Evolutionary conservation across 2,888 invertebrate species (phyloP).

Genomic region (Pyrrhosoma nymphula): DNA sequence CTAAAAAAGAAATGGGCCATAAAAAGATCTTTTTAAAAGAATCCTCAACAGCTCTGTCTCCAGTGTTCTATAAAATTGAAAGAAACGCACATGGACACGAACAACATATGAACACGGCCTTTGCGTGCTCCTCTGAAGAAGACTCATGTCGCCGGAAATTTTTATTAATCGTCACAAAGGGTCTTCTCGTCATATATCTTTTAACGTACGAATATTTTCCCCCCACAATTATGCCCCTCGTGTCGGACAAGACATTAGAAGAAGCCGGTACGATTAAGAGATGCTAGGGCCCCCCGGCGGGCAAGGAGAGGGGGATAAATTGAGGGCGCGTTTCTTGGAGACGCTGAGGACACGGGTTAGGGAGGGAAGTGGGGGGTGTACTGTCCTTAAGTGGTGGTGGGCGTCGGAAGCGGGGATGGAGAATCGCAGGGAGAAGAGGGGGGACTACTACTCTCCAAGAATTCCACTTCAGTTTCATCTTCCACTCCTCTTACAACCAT

Average conservation of each 20-base stretch:
- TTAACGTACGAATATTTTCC: neutral
- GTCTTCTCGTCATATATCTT: neutral
- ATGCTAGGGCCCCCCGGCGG: neutral
- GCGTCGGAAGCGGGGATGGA: constrained; percentile 38
- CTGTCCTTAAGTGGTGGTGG: constrained; percentile 49
- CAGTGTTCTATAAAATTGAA: neutral
- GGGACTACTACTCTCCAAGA: neutral
- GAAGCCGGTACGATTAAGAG: neutral
- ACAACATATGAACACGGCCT: neutral
- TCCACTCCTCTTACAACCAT: neutral
- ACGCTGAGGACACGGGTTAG: neutral
- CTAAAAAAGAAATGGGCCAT: too few relatives aligned
- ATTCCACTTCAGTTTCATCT: constrained; percentile 47
- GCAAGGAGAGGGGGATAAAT: constrained; percentile 16
- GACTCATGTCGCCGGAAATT: neutral
- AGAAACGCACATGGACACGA: neutral
- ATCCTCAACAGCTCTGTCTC: too few relatives aligned
- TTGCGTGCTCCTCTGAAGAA: neutral
- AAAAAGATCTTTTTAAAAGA: too few relatives aligned
- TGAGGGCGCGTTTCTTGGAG: constrained; percentile 44
- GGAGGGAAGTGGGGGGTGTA: neutral
- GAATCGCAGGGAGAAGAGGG: neutral
- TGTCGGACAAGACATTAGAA: neutral
- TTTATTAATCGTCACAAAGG: neutral
- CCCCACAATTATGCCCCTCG: neutral